Evolutionary conservation across 2,113 vertebrate species (phyloP).

Genomic region (Onychostruthus taczanowskii): DNA sequence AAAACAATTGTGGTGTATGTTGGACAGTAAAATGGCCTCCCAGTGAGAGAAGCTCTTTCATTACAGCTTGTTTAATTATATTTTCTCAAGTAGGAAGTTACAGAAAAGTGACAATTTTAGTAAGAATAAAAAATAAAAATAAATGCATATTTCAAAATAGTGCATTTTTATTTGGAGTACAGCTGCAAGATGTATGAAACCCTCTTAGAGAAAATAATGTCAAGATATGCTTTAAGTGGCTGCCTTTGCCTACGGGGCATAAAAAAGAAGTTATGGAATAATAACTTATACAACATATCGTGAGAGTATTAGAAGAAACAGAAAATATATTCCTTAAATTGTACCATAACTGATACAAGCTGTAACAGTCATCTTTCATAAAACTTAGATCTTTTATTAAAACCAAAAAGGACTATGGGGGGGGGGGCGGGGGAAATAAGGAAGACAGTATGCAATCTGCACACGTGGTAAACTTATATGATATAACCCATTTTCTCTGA

Average conservation of each 20-base stretch:
- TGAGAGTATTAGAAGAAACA: background rate
- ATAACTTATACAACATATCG: background rate
- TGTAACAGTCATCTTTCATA: background rate
- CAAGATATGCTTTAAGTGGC: background rate
- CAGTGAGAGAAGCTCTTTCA: background rate
- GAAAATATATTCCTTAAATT: background rate
- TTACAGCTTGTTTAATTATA: background rate
- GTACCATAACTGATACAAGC: conserved; percentile 30
- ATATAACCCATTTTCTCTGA: background rate
- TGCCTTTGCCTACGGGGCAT: background rate
- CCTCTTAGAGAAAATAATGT: background rate
- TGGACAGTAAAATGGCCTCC: background rate
- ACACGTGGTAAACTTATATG: conserved; percentile 12
- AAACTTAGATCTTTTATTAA: conserved; percentile 25
- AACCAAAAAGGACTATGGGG: background rate
- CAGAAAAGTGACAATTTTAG: background rate
- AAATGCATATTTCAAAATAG: background rate
- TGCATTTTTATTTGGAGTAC: background rate
- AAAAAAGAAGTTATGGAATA: background rate
- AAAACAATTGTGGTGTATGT: background rate
- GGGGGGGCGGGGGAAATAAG: background rate
- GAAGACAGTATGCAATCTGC: background rate
- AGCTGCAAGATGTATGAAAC: background rate
- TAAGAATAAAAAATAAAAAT: background rate
- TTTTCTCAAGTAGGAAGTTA: background rate